Evolutionary conservation across 2,797 vertebrate species (phyloP), one percentile per base, ranked within the genome.

Genomic region (Onychomys torridus): DNA sequence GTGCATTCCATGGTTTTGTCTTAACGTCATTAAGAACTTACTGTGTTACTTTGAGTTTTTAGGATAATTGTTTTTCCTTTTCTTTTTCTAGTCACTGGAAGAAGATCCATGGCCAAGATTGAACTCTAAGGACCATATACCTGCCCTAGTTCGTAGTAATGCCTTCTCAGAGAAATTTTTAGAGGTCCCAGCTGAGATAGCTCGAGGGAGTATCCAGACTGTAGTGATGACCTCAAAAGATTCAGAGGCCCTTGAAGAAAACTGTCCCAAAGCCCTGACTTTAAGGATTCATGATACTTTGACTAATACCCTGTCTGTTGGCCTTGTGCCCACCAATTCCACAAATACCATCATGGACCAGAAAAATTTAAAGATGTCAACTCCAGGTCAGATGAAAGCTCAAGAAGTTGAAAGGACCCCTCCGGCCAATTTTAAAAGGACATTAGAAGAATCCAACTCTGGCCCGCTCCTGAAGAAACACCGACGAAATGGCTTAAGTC

Each of bases 381-480:
- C 97, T 49, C 81, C 78, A 6, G 97, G 98, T 37, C 98, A 93
- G 1, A 95, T 96, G n/a, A 99, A 98, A 98, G 98, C 98, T 76
- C 98, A 98, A 87, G 98, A 99, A 5, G 97, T 98, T 14, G 98
- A 99, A 98, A 97, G 97, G 98, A 97, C 98, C 52, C 98, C 98
- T 5, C 89, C 98, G 10, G 98, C 96, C 0, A 98, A 92, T 96
- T 98, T 98, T 97, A 99, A 99, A 99, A 98, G 99, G 99, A 99
- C 99, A 97, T 57, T 98, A 27, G 98, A 99, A 97, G 99, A 99
- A 96, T 98, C 99, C 40, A 97, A 99, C 93, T 99, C 98, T 2
- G 98, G 98, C 52, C 99, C 99, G 3, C 98, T 98, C 5, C 0
- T 98, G 95, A 99, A 99, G 98, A 99, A 98, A 94, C 98, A 93